phyloP scores from a whole-genome alignment of 2,888 invertebrate genomes.

The Chaetogeoica ovagalla region DNA sequence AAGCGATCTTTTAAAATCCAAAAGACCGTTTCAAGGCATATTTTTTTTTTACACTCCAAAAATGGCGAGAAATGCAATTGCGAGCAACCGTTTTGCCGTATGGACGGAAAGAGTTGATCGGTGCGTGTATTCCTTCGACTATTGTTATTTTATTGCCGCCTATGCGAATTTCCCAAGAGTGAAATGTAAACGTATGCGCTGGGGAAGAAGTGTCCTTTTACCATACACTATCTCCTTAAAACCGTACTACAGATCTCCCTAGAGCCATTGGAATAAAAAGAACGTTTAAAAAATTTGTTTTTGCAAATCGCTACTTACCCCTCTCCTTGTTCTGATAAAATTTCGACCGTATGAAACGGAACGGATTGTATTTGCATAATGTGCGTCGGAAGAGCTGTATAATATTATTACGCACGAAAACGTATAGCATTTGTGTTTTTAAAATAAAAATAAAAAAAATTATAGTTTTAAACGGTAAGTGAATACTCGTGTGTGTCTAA shows the following conservation, averaged over 20 bases:
- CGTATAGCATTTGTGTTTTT: background rate
- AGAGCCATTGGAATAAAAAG: conserved; percentile 39
- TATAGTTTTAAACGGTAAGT: background rate
- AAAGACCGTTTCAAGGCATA: background rate
- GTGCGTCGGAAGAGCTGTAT: conserved; percentile 7
- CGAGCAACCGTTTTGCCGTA: conserved; percentile 30
- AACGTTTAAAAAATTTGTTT: conserved; percentile 45
- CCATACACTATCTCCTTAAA: conserved; percentile 31
- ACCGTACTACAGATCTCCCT: conserved; percentile 29
- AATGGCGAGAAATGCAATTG: conserved; percentile 26
- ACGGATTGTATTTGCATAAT: background rate
- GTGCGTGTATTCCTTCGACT: conserved; percentile 40
- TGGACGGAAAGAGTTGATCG: conserved; percentile 33
- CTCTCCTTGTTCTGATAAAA: background rate
- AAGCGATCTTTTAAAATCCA: background rate
- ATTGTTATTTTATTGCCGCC: conserved; percentile 52
- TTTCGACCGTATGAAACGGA: conserved; percentile 4
- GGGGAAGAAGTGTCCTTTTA: conserved; percentile 36
- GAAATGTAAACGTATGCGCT: conserved; percentile 39
- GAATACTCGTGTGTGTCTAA: background rate
- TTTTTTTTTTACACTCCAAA: conserved; percentile 16
- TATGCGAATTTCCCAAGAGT: conserved; percentile 49
- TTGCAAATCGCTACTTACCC: conserved; percentile 10
- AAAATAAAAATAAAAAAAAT: too few relatives aligned
- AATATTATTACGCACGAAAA: background rate